Evolutionary conservation across 2,888 invertebrate genomes (phyloP).

Genomic region (Tetanocera ferruginea): DNA sequence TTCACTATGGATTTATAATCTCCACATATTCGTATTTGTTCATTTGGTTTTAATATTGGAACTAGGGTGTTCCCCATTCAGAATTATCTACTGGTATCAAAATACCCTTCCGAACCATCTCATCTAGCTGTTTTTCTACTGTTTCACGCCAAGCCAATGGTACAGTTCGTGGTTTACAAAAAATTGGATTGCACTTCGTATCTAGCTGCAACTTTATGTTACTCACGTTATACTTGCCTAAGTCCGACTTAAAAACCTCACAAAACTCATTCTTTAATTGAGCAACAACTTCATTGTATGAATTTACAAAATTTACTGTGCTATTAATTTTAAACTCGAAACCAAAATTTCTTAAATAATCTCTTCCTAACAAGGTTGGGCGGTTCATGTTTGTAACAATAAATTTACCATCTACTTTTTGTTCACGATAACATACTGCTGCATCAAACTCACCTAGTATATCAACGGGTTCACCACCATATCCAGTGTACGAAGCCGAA

Average conservation of each 20-base stretch:
- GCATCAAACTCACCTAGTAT: background rate
- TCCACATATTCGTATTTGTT: conserved; percentile 18
- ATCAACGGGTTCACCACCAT: conserved; percentile 14
- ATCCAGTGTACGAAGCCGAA: conserved; percentile 3
- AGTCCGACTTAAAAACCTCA: background rate
- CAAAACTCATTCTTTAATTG: background rate
- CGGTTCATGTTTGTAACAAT: conserved; percentile 11
- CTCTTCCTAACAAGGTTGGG: conserved; percentile 26
- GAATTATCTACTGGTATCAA: conserved; percentile 32
- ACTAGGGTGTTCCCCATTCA: conserved; percentile 41
- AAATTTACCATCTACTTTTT: background rate
- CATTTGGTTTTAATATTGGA: conserved; percentile 41
- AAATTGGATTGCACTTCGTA: conserved; percentile 19
- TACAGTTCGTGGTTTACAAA: conserved; percentile 24
- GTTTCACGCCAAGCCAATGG: conserved; percentile 13
- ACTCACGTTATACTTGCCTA: background rate
- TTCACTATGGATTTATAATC: conserved; percentile 38
- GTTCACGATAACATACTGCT: conserved; percentile 5
- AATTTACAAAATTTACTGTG: background rate
- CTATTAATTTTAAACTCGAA: background rate
- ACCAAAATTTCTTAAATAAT: conserved; percentile 32
- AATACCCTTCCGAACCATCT: conserved; percentile 22
- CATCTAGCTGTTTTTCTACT: conserved; percentile 30
- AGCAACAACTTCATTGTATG: background rate
- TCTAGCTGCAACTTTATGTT: background rate